phyloP scores from a whole-genome alignment of 2,797 vertebrate genomes.

The Zenarchopterus dispar region DNA sequence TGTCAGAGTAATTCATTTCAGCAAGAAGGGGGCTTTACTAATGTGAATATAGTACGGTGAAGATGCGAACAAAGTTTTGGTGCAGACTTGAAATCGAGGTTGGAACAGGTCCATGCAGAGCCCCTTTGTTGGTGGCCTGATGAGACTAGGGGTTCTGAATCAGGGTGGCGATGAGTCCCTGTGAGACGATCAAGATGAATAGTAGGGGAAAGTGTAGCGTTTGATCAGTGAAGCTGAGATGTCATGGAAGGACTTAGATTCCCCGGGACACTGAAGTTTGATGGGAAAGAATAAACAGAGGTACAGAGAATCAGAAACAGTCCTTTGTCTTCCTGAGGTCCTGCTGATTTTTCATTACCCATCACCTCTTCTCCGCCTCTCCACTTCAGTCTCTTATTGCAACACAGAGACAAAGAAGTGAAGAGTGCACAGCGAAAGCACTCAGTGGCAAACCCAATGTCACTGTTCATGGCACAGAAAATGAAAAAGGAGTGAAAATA shows the following conservation, averaged over 20 bases:
- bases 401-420: not conserved
- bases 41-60: too few species aligned
- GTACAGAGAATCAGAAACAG: too few species aligned
- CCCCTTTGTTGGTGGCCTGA: too few species aligned
- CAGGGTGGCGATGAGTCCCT: not conserved
- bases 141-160: too few species aligned
- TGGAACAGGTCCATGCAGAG: too few species aligned
- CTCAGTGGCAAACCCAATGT: not conserved
- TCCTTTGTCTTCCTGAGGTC: too few species aligned
- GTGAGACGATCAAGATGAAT: not conserved
- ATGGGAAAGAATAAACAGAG: not conserved
- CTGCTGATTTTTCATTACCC: too few species aligned
- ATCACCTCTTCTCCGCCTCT: not conserved
- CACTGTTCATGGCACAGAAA: not conserved
- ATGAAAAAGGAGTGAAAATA: not conserved
- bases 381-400: not conserved
- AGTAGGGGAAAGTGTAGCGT: not conserved
- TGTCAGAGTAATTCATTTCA: not conserved
- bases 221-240: not conserved
- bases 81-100: too few species aligned
- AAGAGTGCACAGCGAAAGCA: not conserved
- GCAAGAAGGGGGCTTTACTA: not conserved
- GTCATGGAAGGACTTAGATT: not conserved
- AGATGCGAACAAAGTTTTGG: too few species aligned
- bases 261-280: not conserved